Evolutionary conservation across 1,140 invertebrate species (phyloP).

Genomic region (Atta colombica): DNA sequence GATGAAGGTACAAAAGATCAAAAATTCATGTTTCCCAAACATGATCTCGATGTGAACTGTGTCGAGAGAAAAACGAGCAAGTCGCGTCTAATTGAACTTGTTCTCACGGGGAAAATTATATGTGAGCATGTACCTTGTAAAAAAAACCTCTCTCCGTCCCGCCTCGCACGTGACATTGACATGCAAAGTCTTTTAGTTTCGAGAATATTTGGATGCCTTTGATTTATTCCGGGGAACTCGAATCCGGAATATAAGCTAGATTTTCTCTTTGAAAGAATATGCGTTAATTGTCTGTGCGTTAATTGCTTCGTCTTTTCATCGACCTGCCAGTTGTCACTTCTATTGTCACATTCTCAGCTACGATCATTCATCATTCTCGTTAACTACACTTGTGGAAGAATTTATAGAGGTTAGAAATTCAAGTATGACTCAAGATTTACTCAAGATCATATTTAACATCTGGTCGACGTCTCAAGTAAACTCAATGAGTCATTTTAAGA

Average conservation of each 20-base stretch:
- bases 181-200: neutral
- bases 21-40: neutral
- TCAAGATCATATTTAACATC: neutral
- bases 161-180: neutral
- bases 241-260: neutral
- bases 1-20: neutral
- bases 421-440: neutral
- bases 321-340: neutral
- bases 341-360: neutral
- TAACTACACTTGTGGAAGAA: neutral
- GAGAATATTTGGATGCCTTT: neutral
- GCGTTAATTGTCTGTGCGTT: neutral
- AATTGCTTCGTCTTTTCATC: too few relatives aligned
- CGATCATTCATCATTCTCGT: neutral
- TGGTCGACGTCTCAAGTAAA: neutral
- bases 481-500: slow-evolving; percentile 15
- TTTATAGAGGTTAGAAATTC: neutral
- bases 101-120: neutral
- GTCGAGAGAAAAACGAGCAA: neutral
- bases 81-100: neutral
- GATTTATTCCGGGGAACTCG: neutral
- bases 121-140: slow-evolving; percentile 21
- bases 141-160: slow-evolving; percentile 29
- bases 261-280: neutral
- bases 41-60: neutral